Evolutionary conservation across 1,140 invertebrate genomes (phyloP), one percentile per base, ranked within the genome.

Genomic region (Drosophila funebris): DNA sequence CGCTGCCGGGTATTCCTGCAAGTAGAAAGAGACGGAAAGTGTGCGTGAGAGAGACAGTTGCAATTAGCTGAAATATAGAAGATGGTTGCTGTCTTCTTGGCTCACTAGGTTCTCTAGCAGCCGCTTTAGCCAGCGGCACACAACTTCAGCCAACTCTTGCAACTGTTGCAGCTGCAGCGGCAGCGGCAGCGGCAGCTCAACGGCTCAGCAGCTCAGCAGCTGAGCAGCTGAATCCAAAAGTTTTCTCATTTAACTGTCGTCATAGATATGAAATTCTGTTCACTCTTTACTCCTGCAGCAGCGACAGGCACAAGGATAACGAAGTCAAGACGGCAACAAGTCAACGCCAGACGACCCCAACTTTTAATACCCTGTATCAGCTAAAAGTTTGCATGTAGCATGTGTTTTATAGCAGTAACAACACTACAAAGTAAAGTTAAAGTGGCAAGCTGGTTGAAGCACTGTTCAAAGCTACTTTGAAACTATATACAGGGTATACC

Each of bases 1-100:
- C 22, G 90, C 74, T 18, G 78, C 63, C 4, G 90, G 78, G 63
- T 91, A 92, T 66, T 92, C 91, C 91, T 92, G 43, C 2, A 81
- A 88, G 9, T n/a, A 27, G 16, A 22, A 18, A 43, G 13, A 31
- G 29, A n/a, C n/a, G 1, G 14, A 33, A 14, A 43, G 3, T 20
- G 3, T 20, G 24, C 1, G 29, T 14, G 13, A 56, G 36, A 54
- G 36, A 37, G 16, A 43, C 0, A 20, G 5, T 33, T 4, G 11
- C 20, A 37, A 62, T 37, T 66, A 66, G 24, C 46, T 27, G n/a
- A 54, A 64, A 37, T 29, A 9, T 16, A 9, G 53, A 20, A 6
- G 16, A 56, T 39, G 27, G 18, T 41, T 9, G 36, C 20, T 20
- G 24, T 43, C 5, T 27, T 27, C 33, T 5, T 13, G 11, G 33